phyloP scores from a whole-genome alignment of 2,113 vertebrate genomes.

The Diphyllodes magnificus region DNA sequence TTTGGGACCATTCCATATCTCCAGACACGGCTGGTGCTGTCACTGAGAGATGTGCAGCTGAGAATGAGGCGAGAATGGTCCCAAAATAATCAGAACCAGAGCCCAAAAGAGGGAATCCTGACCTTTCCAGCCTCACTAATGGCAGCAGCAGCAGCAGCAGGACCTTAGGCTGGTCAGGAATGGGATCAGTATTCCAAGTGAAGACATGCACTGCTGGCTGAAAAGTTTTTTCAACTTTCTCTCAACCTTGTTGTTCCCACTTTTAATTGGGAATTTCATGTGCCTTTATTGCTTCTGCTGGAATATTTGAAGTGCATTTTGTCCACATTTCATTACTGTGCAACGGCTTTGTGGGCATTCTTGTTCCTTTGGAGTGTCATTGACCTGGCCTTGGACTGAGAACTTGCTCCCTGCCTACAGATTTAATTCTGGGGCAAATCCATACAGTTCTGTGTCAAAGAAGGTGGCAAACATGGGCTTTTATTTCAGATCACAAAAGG shows the following conservation, averaged over 20 bases:
- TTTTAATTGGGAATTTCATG: not conserved
- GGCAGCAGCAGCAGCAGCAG: not conserved
- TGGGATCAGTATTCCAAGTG: not conserved
- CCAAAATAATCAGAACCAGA: not conserved
- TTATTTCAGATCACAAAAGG: not conserved
- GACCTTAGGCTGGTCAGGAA: not conserved
- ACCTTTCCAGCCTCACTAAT: not conserved
- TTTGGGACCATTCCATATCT: not conserved
- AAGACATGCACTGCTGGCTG: not conserved
- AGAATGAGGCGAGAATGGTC: not conserved
- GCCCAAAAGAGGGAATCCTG: not conserved
- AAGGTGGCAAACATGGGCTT: not conserved
- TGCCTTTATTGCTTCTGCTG: not conserved
- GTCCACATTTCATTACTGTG: not conserved
- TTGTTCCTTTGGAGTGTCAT: not conserved
- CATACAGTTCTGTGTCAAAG: not conserved
- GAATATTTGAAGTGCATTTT: not conserved
- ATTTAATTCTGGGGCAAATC: not conserved
- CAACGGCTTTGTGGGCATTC: not conserved
- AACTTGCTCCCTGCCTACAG: not conserved
- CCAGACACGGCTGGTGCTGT: not conserved
- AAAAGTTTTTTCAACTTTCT: not conserved
- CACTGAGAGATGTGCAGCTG: not conserved
- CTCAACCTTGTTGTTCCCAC: not conserved
- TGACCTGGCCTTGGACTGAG: not conserved